phyloP scores from a whole-genome alignment of 2,888 invertebrate genomes.

The Andrena haemorrhoa region DNA sequence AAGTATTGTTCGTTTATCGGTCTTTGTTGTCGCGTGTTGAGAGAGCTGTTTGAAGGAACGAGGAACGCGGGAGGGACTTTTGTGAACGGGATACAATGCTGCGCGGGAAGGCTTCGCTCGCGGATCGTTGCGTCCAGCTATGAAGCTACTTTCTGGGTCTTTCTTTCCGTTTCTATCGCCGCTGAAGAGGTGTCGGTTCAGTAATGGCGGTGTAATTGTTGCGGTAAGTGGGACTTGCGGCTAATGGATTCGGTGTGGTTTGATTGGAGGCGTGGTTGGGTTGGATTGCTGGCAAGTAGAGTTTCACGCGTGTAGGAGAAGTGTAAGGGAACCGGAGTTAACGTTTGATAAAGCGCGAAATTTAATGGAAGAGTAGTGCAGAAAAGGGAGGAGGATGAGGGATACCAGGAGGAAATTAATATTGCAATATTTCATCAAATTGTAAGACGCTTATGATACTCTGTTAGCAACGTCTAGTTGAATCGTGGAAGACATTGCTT shows the following conservation, averaged over 20 bases:
- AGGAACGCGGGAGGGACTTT: background rate
- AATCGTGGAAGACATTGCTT: too few species aligned
- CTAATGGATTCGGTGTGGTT: background rate
- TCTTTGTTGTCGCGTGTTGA: slow-evolving; percentile 41
- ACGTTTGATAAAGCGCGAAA: too few species aligned
- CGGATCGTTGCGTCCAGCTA: slow-evolving; percentile 5
- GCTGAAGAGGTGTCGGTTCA: background rate
- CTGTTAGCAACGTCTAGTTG: too few species aligned
- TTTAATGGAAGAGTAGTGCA: too few species aligned
- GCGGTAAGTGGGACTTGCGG: background rate
- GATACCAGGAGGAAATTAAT: too few species aligned
- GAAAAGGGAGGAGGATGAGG: too few species aligned
- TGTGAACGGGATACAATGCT: slow-evolving; percentile 20
- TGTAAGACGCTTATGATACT: too few species aligned
- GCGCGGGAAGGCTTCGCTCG: background rate
- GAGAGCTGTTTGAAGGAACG: background rate
- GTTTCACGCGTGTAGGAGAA: too few species aligned
- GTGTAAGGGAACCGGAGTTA: too few species aligned
- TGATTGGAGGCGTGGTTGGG: background rate
- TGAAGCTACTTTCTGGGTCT: background rate
- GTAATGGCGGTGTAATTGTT: background rate
- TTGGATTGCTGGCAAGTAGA: too few species aligned
- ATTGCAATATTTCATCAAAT: too few species aligned
- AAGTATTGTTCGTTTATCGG: slow-evolving; percentile 50
- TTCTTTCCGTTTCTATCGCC: background rate